These are phyloP conservation scores for Heteropelma amictum DNA, from an alignment of 2,888 invertebrate genomes.

Conservation along the genomic window DNA sequence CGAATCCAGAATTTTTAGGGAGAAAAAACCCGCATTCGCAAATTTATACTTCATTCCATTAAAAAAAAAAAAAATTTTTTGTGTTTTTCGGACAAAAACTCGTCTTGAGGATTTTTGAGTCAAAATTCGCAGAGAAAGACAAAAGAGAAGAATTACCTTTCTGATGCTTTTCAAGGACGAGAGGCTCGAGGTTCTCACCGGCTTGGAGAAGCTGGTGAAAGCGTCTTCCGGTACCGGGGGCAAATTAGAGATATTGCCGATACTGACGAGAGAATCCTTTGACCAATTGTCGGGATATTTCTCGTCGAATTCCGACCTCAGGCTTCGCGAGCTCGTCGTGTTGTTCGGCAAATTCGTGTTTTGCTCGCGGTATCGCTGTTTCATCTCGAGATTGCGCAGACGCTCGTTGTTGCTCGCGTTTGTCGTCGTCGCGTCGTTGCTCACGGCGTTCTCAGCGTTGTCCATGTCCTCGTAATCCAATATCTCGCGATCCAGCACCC, in stretches of 20 bases:
- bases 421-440: not conserved
- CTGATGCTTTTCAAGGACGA: slow-evolving; percentile 78
- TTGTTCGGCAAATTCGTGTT: slow-evolving; percentile 60
- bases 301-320: slow-evolving; percentile 77
- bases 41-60: not conserved
- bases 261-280: slow-evolving; percentile 77
- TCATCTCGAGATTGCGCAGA: slow-evolving; percentile 72
- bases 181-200: slow-evolving; percentile 76
- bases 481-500: slow-evolving; percentile 74
- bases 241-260: slow-evolving; percentile 76
- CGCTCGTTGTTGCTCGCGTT: slow-evolving; percentile 67
- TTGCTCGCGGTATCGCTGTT: slow-evolving; percentile 61
- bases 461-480: slow-evolving; percentile 71
- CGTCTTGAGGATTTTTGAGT: too few species aligned
- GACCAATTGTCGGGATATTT: slow-evolving; percentile 79
- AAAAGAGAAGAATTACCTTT: slow-evolving; percentile 67
- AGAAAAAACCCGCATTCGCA: too few species aligned
- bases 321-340: slow-evolving; percentile 67
- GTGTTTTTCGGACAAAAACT: too few species aligned
- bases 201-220: slow-evolving; percentile 76
- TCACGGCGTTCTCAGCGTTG: slow-evolving; percentile 58
- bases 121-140: not conserved
- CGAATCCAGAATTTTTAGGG: too few species aligned
- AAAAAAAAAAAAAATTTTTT: too few species aligned
- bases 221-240: slow-evolving; percentile 79